These are phyloP conservation scores for Paralvinella palmiformis DNA, from an alignment of 1,140 invertebrate genomes.

Conservation along the genomic window DNA sequence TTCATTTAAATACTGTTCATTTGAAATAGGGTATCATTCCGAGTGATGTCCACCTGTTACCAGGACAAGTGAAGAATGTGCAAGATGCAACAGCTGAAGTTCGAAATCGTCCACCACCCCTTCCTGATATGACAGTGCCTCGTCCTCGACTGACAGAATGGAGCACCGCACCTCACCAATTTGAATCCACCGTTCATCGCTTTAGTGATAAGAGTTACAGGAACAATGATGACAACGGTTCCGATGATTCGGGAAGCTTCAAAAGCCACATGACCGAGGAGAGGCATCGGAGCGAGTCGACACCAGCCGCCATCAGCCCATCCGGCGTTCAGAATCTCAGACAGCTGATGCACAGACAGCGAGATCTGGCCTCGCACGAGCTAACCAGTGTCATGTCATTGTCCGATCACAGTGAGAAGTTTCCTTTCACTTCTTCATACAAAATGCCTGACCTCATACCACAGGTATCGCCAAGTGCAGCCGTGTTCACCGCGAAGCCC, in stretches of 20 bases:
- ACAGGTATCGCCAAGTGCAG: too few relatives aligned
- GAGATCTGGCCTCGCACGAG: not conserved
- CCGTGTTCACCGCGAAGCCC: too few relatives aligned
- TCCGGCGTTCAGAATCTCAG: not conserved
- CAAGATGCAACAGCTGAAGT: conserved; percentile 12
- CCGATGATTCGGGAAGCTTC: conserved; percentile 1
- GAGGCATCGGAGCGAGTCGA: not conserved
- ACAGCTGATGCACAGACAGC: not conserved
- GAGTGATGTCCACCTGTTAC: conserved; percentile 9
- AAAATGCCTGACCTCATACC: too few relatives aligned
- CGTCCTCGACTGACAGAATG: not conserved
- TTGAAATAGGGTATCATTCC: conserved; percentile 13
- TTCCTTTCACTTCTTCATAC: too few relatives aligned
- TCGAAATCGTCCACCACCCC: conserved; percentile 10
- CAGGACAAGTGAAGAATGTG: conserved; percentile 15
- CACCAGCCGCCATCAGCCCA: not conserved
- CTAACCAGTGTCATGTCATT: too few relatives aligned
- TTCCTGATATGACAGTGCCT: not conserved
- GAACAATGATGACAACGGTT: not conserved
- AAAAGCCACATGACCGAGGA: not conserved
- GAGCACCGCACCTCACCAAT: too few relatives aligned
- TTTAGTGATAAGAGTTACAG: not conserved
- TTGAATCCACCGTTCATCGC: too few relatives aligned
- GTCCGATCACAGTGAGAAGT: too few relatives aligned
- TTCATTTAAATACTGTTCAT: not conserved